phyloP scores from a whole-genome alignment of 2,113 vertebrate genomes.

The Eulemur rufifrons region DNA sequence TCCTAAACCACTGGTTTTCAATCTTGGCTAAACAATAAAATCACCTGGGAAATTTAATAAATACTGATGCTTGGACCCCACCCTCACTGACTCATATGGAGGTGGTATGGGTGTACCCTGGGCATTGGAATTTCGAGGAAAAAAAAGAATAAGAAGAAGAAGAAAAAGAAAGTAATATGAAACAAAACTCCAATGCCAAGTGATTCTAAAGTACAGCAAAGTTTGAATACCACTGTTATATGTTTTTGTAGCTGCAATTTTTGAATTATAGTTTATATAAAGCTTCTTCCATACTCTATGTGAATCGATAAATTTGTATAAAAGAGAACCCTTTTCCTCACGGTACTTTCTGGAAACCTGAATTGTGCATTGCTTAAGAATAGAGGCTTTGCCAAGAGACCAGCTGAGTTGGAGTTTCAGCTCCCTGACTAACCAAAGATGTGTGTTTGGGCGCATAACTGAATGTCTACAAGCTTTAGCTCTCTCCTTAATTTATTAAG shows the following conservation, averaged over 20 bases:
- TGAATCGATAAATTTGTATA: background rate
- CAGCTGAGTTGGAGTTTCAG: background rate
- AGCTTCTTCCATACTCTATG: background rate
- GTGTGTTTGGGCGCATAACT: background rate
- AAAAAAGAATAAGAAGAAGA: background rate
- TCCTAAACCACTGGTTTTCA: background rate
- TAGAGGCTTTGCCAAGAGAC: background rate
- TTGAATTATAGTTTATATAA: background rate
- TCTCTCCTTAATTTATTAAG: background rate
- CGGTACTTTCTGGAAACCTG: background rate
- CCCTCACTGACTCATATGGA: background rate
- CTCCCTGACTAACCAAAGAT: background rate
- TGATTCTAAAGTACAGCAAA: background rate
- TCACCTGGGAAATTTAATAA: background rate
- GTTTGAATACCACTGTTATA: background rate
- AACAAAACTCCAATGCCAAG: background rate
- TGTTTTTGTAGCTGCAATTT: background rate
- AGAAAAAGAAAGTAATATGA: background rate
- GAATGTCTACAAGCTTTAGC: background rate
- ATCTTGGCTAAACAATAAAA: background rate
- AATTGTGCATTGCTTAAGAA: background rate
- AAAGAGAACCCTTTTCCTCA: background rate
- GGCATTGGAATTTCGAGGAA: background rate
- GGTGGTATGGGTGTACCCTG: background rate
- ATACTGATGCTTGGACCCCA: background rate